Conservation (phyloP, 2,888 invertebrate genomes). For the Lochmaea capreae region DNA sequence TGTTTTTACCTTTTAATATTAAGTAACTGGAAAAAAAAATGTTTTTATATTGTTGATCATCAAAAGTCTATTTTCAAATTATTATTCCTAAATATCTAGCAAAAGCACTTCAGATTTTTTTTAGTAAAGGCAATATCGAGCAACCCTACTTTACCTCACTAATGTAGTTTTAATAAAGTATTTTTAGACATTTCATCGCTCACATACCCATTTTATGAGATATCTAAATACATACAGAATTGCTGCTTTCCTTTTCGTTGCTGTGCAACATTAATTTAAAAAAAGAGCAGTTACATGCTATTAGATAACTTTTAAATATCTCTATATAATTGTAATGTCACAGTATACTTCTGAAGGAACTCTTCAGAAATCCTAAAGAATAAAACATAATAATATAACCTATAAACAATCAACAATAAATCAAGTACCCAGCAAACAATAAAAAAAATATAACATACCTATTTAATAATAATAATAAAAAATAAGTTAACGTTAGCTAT, state of each 20-base stretch:
- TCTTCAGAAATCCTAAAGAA: background rate
- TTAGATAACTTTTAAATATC: background rate
- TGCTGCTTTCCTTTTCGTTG: background rate
- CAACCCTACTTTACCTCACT: too few species aligned
- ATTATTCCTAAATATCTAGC: too few species aligned
- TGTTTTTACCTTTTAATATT: too few species aligned
- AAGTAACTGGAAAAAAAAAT: too few species aligned
- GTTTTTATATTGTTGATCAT: too few species aligned
- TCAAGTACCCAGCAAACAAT: constrained; percentile 13
- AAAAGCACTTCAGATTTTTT: too few species aligned
- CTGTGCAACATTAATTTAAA: background rate
- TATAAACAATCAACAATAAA: constrained; percentile 11
- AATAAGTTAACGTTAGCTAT: constrained; percentile 22
- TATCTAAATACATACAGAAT: too few species aligned
- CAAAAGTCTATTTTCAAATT: too few species aligned
- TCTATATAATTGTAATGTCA: background rate
- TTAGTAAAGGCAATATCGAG: too few species aligned
- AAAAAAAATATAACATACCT: constrained; percentile 7
- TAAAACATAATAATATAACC: constrained; percentile 9
- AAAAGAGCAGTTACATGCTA: background rate
- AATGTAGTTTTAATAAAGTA: too few species aligned
- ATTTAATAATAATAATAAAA: background rate
- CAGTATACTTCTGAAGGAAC: background rate
- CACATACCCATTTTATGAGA: too few species aligned
- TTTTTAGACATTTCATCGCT: too few species aligned